phyloP scores from a whole-genome alignment of 1,140 invertebrate genomes.

The Leptinotarsa undecemlineata region DNA sequence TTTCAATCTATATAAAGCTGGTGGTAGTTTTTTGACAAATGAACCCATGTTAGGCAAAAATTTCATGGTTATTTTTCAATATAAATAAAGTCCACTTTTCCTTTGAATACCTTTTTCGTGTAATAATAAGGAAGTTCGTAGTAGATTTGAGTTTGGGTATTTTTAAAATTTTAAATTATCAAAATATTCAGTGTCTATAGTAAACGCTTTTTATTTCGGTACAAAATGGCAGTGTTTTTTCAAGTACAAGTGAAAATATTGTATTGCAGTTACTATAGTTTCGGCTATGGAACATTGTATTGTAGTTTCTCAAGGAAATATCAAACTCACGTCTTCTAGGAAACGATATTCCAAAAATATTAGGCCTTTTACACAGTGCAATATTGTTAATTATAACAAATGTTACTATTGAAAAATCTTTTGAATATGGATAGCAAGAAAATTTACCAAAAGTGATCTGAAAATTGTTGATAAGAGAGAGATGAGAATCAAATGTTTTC shows the following conservation, averaged over 20 bases:
- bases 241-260: neutral
- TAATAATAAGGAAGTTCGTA: neutral
- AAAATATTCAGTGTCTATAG: neutral
- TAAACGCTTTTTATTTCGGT: conserved; percentile 12
- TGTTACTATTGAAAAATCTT: no score
- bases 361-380: no score
- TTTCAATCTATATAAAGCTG: conserved; percentile 16
- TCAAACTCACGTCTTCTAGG: neutral
- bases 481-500: no score
- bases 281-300: neutral
- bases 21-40: neutral
- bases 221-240: conserved; percentile 21
- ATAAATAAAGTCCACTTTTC: neutral
- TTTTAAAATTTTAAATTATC: conserved; percentile 2
- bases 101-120: neutral
- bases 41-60: no score
- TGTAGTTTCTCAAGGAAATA: neutral
- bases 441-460: no score
- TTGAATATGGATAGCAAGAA: no score
- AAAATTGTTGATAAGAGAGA: no score
- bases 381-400: no score
- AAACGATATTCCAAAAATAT: no score
- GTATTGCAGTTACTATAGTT: conserved; percentile 1
- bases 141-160: neutral
- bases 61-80: neutral